Evolutionary conservation across 1,140 invertebrate species (phyloP).

Genomic region (Trichonephila clavipes): DNA sequence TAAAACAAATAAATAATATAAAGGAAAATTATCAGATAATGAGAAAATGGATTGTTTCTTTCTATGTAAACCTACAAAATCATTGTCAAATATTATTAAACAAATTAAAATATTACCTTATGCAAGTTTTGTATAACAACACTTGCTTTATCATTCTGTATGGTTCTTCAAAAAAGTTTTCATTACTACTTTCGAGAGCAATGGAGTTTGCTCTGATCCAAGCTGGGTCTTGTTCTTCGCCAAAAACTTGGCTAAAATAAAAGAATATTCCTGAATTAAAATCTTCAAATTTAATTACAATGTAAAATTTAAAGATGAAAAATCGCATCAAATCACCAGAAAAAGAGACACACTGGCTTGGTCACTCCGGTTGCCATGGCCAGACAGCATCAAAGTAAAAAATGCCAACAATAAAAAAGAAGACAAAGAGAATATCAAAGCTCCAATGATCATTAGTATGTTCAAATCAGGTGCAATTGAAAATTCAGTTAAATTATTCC

Average conservation of each 20-base stretch:
- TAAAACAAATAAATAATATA: neutral
- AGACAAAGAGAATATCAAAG: constrained; percentile 75
- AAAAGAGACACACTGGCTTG: constrained; percentile 79
- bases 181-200: no score
- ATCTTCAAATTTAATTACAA: no score
- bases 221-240: no score
- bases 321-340: neutral
- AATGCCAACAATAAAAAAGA: constrained; percentile 78
- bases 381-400: constrained; percentile 80
- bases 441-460: constrained; percentile 57
- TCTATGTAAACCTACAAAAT: neutral
- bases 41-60: neutral
- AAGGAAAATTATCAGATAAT: neutral
- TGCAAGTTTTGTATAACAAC: no score
- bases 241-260: no score
- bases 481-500: constrained; percentile 48
- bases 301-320: no score
- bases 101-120: no score
- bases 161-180: no score
- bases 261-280: no score
- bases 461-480: constrained; percentile 78
- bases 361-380: constrained; percentile 81
- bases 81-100: neutral
- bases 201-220: no score
- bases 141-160: no score